A percentile compares a stretch with the other conserved stretches of the same genome.
phyloP scores from a whole-genome alignment of 23 tunicate genomes.

The Oikopleura vanhoeffeni region DNA sequence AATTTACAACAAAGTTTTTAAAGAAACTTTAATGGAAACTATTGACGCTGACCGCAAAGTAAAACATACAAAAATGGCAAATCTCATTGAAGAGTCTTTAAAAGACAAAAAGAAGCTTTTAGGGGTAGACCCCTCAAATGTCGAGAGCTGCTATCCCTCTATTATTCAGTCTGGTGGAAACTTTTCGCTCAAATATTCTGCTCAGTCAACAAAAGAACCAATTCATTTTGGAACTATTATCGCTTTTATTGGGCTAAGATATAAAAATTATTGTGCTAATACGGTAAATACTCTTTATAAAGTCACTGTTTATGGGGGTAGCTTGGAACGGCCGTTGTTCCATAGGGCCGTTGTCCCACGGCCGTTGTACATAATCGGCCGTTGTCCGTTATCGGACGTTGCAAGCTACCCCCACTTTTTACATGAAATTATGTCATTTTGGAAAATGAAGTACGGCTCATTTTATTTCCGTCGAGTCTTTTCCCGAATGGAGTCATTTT shows the following conservation, averaged over 20 bases:
- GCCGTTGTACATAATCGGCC: too few species aligned
- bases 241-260: slow-evolving; percentile 67
- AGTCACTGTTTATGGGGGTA: too few species aligned
- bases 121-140: slow-evolving; percentile 55
- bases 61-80: slow-evolving; percentile 53
- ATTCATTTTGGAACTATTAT: slow-evolving; percentile 86
- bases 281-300: too few species aligned
- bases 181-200: slow-evolving; percentile 11
- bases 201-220: neutral
- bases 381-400: too few species aligned
- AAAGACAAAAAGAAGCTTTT: slow-evolving; percentile 44
- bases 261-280: slow-evolving; percentile 81
- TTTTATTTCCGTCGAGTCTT: too few species aligned
- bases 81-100: slow-evolving; percentile 53
- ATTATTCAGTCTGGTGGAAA: slow-evolving; percentile 86
- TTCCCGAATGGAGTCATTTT: too few species aligned
- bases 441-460: too few species aligned
- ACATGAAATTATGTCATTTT: too few species aligned
- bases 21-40: slow-evolving; percentile 62
- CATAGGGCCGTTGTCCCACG: too few species aligned
- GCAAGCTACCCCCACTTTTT: too few species aligned
- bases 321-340: too few species aligned
- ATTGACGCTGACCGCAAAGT: slow-evolving; percentile 89
- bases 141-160: slow-evolving; percentile 85
- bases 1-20: slow-evolving; percentile 76